phyloP scores from a whole-genome alignment of 2,113 vertebrate genomes.

The Chaetodon auriga region DNA sequence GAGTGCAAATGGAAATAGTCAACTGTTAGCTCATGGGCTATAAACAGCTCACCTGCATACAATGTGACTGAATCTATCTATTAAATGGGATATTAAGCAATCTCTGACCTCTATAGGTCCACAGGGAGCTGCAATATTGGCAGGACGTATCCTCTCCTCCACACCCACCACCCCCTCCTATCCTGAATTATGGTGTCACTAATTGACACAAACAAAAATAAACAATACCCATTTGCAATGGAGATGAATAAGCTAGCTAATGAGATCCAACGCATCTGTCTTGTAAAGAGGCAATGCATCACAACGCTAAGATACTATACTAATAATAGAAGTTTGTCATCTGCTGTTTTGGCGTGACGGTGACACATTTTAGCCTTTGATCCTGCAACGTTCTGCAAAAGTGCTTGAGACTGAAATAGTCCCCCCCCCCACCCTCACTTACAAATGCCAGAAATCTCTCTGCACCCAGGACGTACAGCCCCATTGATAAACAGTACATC shows the following conservation, averaged over 20 bases:
- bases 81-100: constrained; percentile 40
- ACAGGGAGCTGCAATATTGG: constrained; percentile 28
- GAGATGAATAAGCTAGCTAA: constrained; percentile 56
- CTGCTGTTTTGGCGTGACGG: constrained; percentile 47
- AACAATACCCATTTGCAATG: constrained; percentile 39
- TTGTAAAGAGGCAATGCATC: constrained; percentile 34
- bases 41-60: constrained; percentile 47
- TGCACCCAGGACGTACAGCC: background rate
- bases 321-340: constrained; percentile 67
- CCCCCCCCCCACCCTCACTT: background rate
- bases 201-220: constrained; percentile 54
- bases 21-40: constrained; percentile 45
- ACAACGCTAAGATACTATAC: constrained; percentile 31
- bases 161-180: background rate
- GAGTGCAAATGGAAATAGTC: constrained; percentile 46
- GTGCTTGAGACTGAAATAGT: constrained; percentile 45
- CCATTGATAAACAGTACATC: constrained; percentile 34
- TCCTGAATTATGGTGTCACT: constrained; percentile 32
- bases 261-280: constrained; percentile 46
- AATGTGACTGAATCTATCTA: constrained; percentile 41
- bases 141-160: constrained; percentile 12
- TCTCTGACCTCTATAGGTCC: constrained; percentile 43
- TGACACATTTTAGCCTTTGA: constrained; percentile 72
- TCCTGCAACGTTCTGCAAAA: constrained; percentile 36
- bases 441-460: constrained; percentile 8